These are phyloP conservation scores for Bursaphelenchus okinawaensis DNA, from an alignment of 2,888 invertebrate species.

Conservation along the genomic window DNA sequence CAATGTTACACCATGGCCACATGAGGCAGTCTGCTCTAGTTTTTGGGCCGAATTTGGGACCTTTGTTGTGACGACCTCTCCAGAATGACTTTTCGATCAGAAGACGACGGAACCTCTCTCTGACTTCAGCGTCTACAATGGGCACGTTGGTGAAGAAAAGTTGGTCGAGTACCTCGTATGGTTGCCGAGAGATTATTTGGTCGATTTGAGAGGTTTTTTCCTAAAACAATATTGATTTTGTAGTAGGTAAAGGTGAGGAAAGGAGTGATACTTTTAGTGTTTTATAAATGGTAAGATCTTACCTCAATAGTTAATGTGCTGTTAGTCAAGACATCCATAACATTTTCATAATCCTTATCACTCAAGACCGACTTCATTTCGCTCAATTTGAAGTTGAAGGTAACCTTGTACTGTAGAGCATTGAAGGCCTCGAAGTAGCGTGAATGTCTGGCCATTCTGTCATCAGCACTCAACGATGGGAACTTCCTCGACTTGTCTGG, in stretches of 20 bases:
- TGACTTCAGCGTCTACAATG: slow-evolving; percentile 24
- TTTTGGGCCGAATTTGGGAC: neutral
- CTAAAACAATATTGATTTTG: slow-evolving; percentile 13
- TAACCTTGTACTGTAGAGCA: slow-evolving; percentile 23
- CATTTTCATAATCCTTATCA: neutral
- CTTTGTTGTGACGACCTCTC: neutral
- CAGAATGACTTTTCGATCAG: slow-evolving; percentile 12
- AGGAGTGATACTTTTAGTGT: neutral
- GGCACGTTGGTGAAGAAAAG: slow-evolving; percentile 24
- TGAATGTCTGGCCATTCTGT: slow-evolving; percentile 7
- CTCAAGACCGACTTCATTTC: slow-evolving; percentile 17
- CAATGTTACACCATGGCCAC: neutral
- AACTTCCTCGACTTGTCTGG: slow-evolving; percentile 5
- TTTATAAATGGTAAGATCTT: neutral
- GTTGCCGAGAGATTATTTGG: slow-evolving; percentile 18
- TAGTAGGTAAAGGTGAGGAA: neutral
- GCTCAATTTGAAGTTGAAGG: slow-evolving; percentile 24
- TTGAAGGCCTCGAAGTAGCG: slow-evolving; percentile 25
- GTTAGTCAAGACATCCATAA: slow-evolving; percentile 15
- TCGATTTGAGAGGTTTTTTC: slow-evolving; percentile 18
- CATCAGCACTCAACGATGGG: neutral
- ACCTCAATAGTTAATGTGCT: slow-evolving; percentile 17
- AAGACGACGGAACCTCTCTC: slow-evolving; percentile 23
- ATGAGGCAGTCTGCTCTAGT: neutral
- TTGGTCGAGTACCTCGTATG: slow-evolving; percentile 19